Evolutionary conservation across 2,797 vertebrate genomes (phyloP).

Genomic region (Acestrorhynchus altus): DNA sequence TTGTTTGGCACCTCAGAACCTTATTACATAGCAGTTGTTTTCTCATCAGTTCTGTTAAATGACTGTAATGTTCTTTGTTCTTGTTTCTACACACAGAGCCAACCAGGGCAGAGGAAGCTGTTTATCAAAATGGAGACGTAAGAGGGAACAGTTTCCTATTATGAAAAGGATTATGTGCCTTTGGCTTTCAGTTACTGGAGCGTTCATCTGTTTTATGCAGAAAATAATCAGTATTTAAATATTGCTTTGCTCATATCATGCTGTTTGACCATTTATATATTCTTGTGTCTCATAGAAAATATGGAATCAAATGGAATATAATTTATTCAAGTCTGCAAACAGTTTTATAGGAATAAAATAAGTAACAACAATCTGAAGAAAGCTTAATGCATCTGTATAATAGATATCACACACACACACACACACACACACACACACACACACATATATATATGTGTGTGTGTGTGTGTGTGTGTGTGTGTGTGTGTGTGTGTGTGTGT

Average conservation of each 20-base stretch:
- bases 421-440: no score
- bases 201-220: not conserved
- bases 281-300: no score
- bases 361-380: no score
- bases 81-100: constrained; percentile 38
- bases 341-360: no score
- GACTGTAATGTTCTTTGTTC: constrained; percentile 1
- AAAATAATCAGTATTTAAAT: not conserved
- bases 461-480: no score
- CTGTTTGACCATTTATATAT: no score
- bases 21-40: not conserved
- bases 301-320: no score
- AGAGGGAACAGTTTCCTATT: not conserved
- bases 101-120: constrained; percentile 49
- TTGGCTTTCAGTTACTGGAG: not conserved
- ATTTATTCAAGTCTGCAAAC: no score
- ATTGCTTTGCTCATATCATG: not conserved
- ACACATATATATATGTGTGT: no score
- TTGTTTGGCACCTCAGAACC: not conserved
- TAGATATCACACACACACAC: no score
- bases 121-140: constrained; percentile 52
- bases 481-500: no score
- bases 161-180: not conserved
- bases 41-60: not conserved
- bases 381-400: no score